Base-by-base conservation (phyloP, 2,888 invertebrate species). In the Pristionchus maxplancki region DNA sequence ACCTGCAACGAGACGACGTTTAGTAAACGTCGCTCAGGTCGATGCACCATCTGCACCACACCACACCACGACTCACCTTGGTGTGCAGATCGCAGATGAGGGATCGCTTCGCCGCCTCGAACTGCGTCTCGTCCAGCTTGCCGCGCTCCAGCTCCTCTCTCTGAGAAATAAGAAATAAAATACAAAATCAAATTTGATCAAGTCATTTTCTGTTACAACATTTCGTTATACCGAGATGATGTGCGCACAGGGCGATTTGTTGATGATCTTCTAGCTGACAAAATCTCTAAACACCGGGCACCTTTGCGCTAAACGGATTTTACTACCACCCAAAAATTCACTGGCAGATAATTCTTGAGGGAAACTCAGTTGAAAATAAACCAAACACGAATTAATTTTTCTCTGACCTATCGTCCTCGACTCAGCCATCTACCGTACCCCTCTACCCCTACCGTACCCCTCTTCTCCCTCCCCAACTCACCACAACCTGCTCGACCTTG, bases 61-160 rank as follows among this genome's bases (percentile, higher is more conserved):
- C 78, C 40, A 48, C 44, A 28, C 24, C 78, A 78, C 44, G 44
- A n/a, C 97, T 97, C 95, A 97, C 97, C 91, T 96, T 96, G 92
- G 97, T 97, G 89, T 98, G 97, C 86, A 97, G 96, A 94, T 97
- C 97, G 95, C 97, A 98, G 90, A 97, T 96, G n/a, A 97, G 96
- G 28, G 97, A 97, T 94, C 97, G 97, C 94, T 96, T 97, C 0
- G 97, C 97, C 0, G 97, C 97, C 92, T 97, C 97, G 92, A 97
- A 96, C 89, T 97, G 95, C 71, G 97, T 96, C 17, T 96, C 95
- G 89, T 97, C 97, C 96, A 97, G 97, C 87, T 96, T 74, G 31
- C 90, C 96, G 3, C 95, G 94, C 50, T 96, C 95, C 0, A 96
- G 96, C 4, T 92, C 90, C 17, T 91, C 90, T 78, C 82, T 89